phyloP scores from a whole-genome alignment of 2,797 vertebrate genomes.

The Lithobates pipiens region DNA sequence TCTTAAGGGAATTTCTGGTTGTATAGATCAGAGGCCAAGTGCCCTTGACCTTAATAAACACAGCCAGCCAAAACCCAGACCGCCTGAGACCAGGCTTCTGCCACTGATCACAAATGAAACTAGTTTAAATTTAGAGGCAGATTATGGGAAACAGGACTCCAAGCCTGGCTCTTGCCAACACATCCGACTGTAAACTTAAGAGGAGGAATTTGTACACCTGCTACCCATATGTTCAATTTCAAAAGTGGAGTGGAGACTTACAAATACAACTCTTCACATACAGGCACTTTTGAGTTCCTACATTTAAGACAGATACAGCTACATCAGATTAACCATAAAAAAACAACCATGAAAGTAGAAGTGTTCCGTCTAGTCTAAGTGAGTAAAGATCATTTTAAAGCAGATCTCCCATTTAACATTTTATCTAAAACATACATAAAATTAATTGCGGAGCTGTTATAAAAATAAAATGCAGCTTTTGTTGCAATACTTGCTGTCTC shows the following conservation, averaged over 20 bases:
- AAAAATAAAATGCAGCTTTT: no score
- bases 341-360: no score
- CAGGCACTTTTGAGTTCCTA: no score
- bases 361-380: no score
- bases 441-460: no score
- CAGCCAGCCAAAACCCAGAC: constrained; percentile 32
- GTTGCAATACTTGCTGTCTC: no score
- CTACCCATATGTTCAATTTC: background rate
- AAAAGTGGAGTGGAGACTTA: background rate
- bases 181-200: constrained; percentile 4
- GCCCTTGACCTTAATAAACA: constrained; percentile 26
- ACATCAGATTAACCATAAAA: no score
- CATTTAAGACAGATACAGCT: background rate
- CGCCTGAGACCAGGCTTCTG: constrained; percentile 23
- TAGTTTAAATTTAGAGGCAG: constrained; percentile 41
- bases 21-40: background rate
- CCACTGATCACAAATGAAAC: constrained; percentile 10
- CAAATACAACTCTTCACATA: no score
- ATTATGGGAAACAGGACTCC: constrained; percentile 53
- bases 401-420: no score
- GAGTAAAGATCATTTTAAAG: no score
- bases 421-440: no score
- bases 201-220: constrained; percentile 29
- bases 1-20: constrained; percentile 39
- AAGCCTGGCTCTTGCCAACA: constrained; percentile 26